Conservation (phyloP, 2,888 invertebrate species). For the Pteria penguin region DNA sequence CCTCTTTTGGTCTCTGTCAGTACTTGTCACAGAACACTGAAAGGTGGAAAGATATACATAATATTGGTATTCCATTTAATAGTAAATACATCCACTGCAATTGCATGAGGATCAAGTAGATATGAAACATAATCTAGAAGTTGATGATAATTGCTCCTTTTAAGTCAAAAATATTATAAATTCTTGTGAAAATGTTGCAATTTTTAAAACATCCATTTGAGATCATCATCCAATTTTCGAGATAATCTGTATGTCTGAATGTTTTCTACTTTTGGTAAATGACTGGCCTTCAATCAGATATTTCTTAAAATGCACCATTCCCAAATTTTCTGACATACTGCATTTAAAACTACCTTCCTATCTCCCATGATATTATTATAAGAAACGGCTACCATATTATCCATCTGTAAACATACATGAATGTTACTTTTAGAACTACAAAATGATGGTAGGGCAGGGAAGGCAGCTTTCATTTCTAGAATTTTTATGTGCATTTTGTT, state of each 20-base stretch:
- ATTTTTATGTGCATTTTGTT: neutral
- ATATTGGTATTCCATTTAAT: slow-evolving; percentile 3
- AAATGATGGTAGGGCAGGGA: neutral
- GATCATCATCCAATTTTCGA: neutral
- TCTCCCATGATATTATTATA: slow-evolving; percentile 20
- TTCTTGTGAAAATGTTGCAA: neutral
- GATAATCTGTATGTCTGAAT: slow-evolving; percentile 18
- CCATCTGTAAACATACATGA: slow-evolving; percentile 16
- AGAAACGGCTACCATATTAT: slow-evolving; percentile 19
- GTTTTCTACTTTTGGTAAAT: slow-evolving; percentile 14
- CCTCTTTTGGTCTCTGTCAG: slow-evolving; percentile 13
- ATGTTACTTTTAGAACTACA: neutral
- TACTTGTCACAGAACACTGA: slow-evolving; percentile 12
- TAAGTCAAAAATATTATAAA: neutral
- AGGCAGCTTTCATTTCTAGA: neutral
- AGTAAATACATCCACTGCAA: slow-evolving; percentile 26
- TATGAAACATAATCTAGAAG: slow-evolving; percentile 16
- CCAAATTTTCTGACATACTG: slow-evolving; percentile 10
- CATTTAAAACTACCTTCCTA: slow-evolving; percentile 37
- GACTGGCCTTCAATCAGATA: slow-evolving; percentile 22
- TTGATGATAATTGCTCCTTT: slow-evolving; percentile 2
- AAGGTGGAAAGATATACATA: slow-evolving; percentile 30
- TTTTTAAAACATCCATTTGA: slow-evolving; percentile 5
- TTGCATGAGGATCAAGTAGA: slow-evolving; percentile 15
- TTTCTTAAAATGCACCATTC: slow-evolving; percentile 13